phyloP scores from a whole-genome alignment of 2,888 invertebrate genomes.

The Drosophila histrio region DNA sequence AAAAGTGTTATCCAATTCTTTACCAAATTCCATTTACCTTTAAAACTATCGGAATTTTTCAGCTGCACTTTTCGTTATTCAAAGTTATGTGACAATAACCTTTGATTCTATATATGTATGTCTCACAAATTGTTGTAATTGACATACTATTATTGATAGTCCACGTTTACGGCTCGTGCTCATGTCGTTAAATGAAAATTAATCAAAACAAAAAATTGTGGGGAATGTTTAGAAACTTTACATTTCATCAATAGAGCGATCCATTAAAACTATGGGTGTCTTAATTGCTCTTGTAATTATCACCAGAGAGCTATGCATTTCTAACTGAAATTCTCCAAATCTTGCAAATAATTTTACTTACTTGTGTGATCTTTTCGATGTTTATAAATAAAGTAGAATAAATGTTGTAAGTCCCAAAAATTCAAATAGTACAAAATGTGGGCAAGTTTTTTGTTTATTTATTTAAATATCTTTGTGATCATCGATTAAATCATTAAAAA shows the following conservation, averaged over 20 bases:
- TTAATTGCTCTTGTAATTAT: no score
- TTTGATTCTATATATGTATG: neutral
- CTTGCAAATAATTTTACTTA: no score
- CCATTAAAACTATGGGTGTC: no score
- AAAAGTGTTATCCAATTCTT: no score
- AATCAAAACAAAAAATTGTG: neutral
- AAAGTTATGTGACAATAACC: neutral
- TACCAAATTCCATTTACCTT: neutral
- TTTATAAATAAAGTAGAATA: neutral
- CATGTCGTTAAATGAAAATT: neutral
- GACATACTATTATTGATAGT: neutral
- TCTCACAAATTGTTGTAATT: neutral
- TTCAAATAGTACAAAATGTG: neutral
- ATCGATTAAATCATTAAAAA: constrained; percentile 30
- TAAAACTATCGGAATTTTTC: neutral
- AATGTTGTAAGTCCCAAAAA: neutral
- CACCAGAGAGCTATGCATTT: no score
- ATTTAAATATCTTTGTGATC: constrained; percentile 47
- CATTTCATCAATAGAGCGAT: no score
- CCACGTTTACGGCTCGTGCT: neutral
- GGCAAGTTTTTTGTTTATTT: constrained; percentile 43
- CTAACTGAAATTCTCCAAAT: no score
- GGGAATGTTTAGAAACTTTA: no score
- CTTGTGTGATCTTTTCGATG: neutral
- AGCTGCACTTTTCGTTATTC: neutral